Evolutionary conservation across 2,888 invertebrate species (phyloP), one percentile per base, ranked within the genome.

Genomic region (Lepidocyrtoides sp.): DNA sequence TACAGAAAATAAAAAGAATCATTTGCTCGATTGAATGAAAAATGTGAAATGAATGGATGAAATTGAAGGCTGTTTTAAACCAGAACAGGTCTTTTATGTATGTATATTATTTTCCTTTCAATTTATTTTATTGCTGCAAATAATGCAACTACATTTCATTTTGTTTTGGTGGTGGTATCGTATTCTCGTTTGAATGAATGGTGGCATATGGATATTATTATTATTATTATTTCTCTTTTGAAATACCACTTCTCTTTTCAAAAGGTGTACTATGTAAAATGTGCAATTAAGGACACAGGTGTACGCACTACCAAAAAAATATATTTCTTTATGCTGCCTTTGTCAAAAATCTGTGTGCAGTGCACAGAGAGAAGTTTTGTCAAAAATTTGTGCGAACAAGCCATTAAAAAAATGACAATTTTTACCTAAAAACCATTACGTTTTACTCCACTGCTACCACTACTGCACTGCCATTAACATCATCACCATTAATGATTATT

Each of bases 1-100:
- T n/a, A n/a, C n/a, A n/a, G n/a, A n/a, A n/a, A n/a, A n/a, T n/a
- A n/a, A n/a, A n/a, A n/a, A n/a, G n/a, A n/a, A n/a, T n/a, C n/a
- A n/a, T n/a, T n/a, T n/a, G n/a, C 26, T 60, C 60, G 8, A 60
- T 60, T 60, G 60, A 20, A 60, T 2, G 51, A 2, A 5, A 14
- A 17, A 7, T 2, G 23, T 32, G 32, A 66, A 32, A 36, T 69
- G 69, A 69, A 69, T 69, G 69, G 20, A 17, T 41, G 32, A 69
- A 69, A 69, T 36, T 69, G 69, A 69, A 69, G 69, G 69, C 69
- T 69, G 69, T 69, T 69, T 69, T 36, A 36, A 69, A 69, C 69
- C 69, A 69, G 69, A 69, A 69, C 69, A 69, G n/a, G 69, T 36
- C 10, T 36, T n/a, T n/a, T n/a, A n/a, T n/a, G n/a, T n/a, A n/a